A percentile compares a stretch with the other conserved stretches of the same genome.
Evolutionary conservation across 2,113 vertebrate species (phyloP).

Genomic region (Abramis brama): DNA sequence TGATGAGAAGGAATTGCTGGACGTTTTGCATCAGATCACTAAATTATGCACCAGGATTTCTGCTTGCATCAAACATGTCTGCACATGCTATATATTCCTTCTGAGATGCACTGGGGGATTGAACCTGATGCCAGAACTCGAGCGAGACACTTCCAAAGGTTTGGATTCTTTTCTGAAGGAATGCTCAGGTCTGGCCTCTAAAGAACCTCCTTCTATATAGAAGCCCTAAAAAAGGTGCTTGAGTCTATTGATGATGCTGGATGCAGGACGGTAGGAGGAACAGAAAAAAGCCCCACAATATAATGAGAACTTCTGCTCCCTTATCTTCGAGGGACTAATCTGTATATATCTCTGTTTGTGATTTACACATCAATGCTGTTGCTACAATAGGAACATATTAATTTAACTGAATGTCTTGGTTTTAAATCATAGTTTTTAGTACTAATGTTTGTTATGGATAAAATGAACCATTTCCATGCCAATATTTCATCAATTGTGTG

Average conservation of each 20-base stretch:
- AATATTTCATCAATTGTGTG: neutral
- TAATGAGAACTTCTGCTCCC: neutral
- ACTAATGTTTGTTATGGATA: too few relatives aligned
- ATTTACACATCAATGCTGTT: neutral
- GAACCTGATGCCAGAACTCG: constrained; percentile 19
- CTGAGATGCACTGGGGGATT: neutral
- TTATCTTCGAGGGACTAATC: neutral
- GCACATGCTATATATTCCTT: constrained; percentile 21
- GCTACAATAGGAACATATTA: neutral
- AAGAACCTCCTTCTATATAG: constrained; percentile 30
- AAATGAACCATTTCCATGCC: too few relatives aligned
- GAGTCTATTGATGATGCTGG: constrained; percentile 53
- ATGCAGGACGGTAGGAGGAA: neutral
- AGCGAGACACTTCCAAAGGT: neutral
- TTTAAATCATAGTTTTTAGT: too few relatives aligned
- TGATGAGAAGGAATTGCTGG: constrained; percentile 25
- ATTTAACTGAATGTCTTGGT: neutral
- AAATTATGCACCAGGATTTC: constrained; percentile 44
- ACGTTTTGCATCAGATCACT: constrained; percentile 18
- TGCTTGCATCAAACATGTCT: constrained; percentile 31
- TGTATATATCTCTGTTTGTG: neutral
- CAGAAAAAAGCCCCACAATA: neutral
- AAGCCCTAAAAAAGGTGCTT: constrained; percentile 41
- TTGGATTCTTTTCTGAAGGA: constrained; percentile 43
- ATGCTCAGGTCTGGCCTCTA: constrained; percentile 47